Base-by-base conservation (phyloP, 2,797 vertebrate genomes). In the Clarias pachynema region DNA sequence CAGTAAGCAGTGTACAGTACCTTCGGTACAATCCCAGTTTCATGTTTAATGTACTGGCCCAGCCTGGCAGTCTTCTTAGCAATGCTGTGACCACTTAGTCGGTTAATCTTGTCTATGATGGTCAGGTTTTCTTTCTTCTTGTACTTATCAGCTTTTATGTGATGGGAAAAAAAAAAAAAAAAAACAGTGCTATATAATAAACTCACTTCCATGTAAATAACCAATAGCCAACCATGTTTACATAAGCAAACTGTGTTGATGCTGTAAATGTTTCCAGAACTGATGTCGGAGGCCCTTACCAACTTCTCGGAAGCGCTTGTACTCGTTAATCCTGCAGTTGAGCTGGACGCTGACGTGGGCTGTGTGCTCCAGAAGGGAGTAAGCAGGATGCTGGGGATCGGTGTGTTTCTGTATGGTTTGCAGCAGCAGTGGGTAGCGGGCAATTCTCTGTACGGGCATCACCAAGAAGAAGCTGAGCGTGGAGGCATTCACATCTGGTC, bases 391-490 rank as follows among this genome's bases (percentile, higher is more conserved):
- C 0, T 78, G 75, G 0, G 81, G 78, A 0, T 94, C 93, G 0
- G 96, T 97, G 91, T 97, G 97, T 87, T 98, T 97, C 95, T 96
- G 94, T 84, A 99, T 97, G 91, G 96, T 98, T 92, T 97, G 96
- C 89, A 99, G 94, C 84, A 99, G 94, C 86, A 99, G 92, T 0
- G 97, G 97, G 92, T 99, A 99, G 82, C 96, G 98, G 81, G 97
- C 97, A 75, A 99, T 95, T 81, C 98, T 96, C 94, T 99, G 98
- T 87, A 99, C 96, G 0, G 98, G 98, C 94, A 95, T 97, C 89
- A 99, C 97, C 94, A 99, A 89, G 90, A 98, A 97, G 95, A 98
- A 99, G 87, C 93, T 97, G 90, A 99, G 94, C 49, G 97, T 97
- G 0, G 96, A 95, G 0, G 96, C 94, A 0, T 97, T 96, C 0